A percentile compares a stretch with the other conserved stretches of the same genome.
Evolutionary conservation across 2,797 vertebrate species (phyloP).

Genomic region (Acanthornis magna): DNA sequence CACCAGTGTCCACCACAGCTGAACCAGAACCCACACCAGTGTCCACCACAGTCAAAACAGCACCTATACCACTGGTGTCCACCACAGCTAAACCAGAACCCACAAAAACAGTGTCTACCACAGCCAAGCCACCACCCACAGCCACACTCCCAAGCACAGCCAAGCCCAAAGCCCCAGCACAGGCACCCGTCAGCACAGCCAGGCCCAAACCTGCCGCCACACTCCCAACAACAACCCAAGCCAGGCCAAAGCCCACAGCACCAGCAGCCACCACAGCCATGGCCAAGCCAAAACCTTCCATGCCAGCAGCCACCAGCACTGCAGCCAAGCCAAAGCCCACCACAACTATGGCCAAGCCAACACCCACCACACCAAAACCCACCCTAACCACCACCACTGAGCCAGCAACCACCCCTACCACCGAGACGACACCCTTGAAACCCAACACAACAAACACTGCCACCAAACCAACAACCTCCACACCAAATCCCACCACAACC

Average conservation of each 20-base stretch:
- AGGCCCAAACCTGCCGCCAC: neutral
- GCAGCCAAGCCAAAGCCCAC: neutral
- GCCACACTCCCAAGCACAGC: neutral
- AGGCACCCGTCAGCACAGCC: neutral
- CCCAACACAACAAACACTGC: neutral
- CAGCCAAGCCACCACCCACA: neutral
- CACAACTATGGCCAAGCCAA: neutral
- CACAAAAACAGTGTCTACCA: neutral
- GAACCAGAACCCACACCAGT: neutral
- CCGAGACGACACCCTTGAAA: neutral
- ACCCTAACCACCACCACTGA: neutral
- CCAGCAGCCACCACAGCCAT: neutral
- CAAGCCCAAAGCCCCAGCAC: neutral
- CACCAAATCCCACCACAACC: neutral
- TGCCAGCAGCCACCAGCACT: neutral
- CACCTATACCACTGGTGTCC: accelerated
- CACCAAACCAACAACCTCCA: neutral
- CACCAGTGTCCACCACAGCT: neutral
- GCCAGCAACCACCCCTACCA: neutral
- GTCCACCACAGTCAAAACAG: neutral
- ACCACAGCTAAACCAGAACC: neutral
- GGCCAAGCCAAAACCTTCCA: neutral
- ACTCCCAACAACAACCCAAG: neutral
- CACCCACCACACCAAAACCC: neutral
- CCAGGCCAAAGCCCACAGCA: neutral